These are phyloP conservation scores for Colletes latitarsis DNA, from an alignment of 1,140 invertebrate genomes.

Conservation along the genomic window DNA sequence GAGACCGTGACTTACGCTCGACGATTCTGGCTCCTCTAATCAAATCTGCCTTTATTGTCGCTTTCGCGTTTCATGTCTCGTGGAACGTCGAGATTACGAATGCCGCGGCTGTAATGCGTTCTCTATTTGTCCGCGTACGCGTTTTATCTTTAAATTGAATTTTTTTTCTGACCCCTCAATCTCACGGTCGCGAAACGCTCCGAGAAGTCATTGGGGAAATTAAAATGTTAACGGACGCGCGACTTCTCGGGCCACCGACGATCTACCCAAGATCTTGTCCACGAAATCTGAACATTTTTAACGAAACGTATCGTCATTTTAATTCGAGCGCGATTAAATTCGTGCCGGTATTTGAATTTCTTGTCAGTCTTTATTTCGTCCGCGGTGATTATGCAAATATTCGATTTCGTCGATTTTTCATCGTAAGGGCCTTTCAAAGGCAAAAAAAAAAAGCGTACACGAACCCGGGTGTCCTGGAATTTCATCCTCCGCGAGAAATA, in stretches of 20 bases:
- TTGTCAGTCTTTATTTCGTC: too few relatives aligned
- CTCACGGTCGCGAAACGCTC: background rate
- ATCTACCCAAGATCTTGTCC: background rate
- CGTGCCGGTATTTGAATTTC: too few relatives aligned
- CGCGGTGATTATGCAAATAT: too few relatives aligned
- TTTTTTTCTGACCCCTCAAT: background rate
- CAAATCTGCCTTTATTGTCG: conserved; percentile 56
- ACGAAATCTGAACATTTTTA: conserved; percentile 34
- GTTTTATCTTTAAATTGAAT: conserved; percentile 49
- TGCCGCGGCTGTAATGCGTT: conserved; percentile 28
- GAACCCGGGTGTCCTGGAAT: conserved; percentile 16
- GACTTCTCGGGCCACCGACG: too few relatives aligned
- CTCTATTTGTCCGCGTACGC: background rate
- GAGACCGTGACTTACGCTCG: conserved; percentile 2
- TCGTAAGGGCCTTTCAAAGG: too few relatives aligned
- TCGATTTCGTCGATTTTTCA: too few relatives aligned
- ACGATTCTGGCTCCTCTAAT: conserved; percentile 31
- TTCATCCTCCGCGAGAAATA: conserved; percentile 14
- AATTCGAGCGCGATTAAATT: background rate
- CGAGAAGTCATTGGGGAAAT: conserved; percentile 26
- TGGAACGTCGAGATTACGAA: conserved; percentile 35
- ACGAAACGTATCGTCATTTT: conserved; percentile 10
- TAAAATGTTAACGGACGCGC: conserved; percentile 48
- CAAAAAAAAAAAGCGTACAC: too few relatives aligned
- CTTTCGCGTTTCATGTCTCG: conserved; percentile 12